Base-by-base conservation (phyloP, 2,113 vertebrate genomes). In the Ibidorhyncha struthersii region DNA sequence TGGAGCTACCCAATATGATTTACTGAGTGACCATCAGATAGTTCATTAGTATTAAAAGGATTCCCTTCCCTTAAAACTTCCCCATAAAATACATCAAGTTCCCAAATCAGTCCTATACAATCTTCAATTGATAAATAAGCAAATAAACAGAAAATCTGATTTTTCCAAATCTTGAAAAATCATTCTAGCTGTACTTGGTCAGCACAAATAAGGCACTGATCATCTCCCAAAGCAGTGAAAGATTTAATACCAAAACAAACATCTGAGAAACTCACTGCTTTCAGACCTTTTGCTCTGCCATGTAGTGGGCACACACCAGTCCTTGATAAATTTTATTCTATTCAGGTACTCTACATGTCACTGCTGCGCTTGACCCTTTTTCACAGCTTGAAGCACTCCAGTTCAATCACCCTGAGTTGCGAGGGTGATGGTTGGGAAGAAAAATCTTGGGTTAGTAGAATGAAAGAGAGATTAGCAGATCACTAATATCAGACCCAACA, bases 281-380 rank as follows among this genome's bases (percentile, higher is more conserved):
- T 32, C 32, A 47, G 36, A 21, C 17, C 36, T 20, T 61, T 7
- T 50, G 71, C 84, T 61, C 63, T 52, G 53, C 34, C 36, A 21
- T 0, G 0, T 0, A 49, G 25, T 1, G 5, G 41, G 41, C 76
- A 59, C 15, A 16, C 0, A 11, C 7, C 23, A 34, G 22, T 10
- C 25, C 13, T 59, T 14, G 16, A 8, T 7, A 10, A 62, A 20
- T 56, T 30, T 22, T 29, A 8, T 15, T 47, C 34, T 8, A 0
- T 40, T 67, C 4, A 26, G 38, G 19, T 45, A 4, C 10, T 52
- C 3, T 3, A 3, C 2, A 2, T 2, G 6, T 9, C 69, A 7
- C 41, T 25, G 43, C 59, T 34, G 58, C 0, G 1, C 30, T 19
- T 52, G 25, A 59, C 6, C 26, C 36, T 17, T 74, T 38, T 3